Evolutionary conservation across 2,797 vertebrate species (phyloP), one percentile per base, ranked within the genome.

Genomic region (Sebastes vulpes): DNA sequence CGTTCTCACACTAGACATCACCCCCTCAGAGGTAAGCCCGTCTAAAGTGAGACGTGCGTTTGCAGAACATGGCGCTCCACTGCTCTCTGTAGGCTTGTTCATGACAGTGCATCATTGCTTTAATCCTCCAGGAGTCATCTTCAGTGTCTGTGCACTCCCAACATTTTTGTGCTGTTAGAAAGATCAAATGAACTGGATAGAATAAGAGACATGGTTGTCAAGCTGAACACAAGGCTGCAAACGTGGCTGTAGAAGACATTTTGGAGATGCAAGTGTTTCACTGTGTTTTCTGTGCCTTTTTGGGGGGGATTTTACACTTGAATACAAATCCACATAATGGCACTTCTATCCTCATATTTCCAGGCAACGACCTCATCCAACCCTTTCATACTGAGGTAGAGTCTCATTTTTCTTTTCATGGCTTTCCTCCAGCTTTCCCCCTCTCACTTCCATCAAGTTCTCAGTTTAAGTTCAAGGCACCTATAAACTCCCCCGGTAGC

Each of bases 31-130:
- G 70, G 46, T 14, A 42, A 52, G 5, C 29, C 21, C 0, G 0
- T 38, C 29, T 18, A 16, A 35, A 3, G 61, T 5, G 9, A 57
- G 52, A 73, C 11, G 28, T 53, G 21, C 28, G 65, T 52, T 29
- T 10, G 1, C n/a, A 25, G 64, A 59, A 60, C 75, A 69, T 82
- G 88, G 93, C 9, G 12, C 92, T 93, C 78, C 94, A 91, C 93
- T 96, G 93, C 94, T 57, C 95, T 92, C 96, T 96, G 54, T 70
- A 76, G 88, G 83, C 28, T 1, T 12, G 6, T 52, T 58, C 3
- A 8, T 18, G 80, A 38, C 65, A 75, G 69, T 89, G 85, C 89
- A 89, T 16, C 89, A 89, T 16, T 1, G 7, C 32, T 79, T 67
- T n/a, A 42, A 25, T 50, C 52, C 65, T 56, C 9, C 52, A 68